phyloP scores from a whole-genome alignment of 2,888 invertebrate species.

The Sialis lutaria region DNA sequence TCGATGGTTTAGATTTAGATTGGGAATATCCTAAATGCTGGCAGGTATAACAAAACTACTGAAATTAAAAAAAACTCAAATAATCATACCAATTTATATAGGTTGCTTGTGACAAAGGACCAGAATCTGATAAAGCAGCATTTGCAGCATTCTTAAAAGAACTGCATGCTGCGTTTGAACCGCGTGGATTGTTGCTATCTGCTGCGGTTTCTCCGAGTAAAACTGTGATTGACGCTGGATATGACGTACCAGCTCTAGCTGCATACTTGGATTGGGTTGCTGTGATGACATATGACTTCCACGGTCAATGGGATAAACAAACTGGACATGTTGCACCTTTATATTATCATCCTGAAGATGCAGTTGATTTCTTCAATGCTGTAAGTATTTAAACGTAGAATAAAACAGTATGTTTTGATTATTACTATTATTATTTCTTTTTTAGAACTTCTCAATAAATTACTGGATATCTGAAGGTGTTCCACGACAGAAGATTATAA shows the following conservation, averaged over 20 bases:
- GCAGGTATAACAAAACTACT: slow-evolving; percentile 35
- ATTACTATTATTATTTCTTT: slow-evolving; percentile 6
- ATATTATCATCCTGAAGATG: slow-evolving; percentile 67
- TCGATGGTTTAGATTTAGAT: slow-evolving; percentile 88
- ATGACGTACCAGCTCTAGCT: slow-evolving; percentile 61
- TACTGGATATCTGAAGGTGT: slow-evolving; percentile 82
- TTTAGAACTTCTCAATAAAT: slow-evolving; percentile 67
- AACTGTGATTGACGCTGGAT: slow-evolving; percentile 70
- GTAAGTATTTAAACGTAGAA: no score
- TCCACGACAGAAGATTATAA: slow-evolving; percentile 60
- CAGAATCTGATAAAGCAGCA: slow-evolving; percentile 63
- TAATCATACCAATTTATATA: slow-evolving; percentile 19
- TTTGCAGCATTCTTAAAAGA: slow-evolving; percentile 61
- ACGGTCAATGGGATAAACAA: slow-evolving; percentile 83
- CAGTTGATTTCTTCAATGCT: slow-evolving; percentile 65
- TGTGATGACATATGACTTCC: slow-evolving; percentile 85
- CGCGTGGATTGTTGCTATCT: slow-evolving; percentile 52
- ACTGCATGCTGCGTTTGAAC: slow-evolving; percentile 45
- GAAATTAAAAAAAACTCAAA: neutral
- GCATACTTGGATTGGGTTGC: slow-evolving; percentile 75
- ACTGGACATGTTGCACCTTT: slow-evolving; percentile 82
- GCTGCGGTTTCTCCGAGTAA: slow-evolving; percentile 80
- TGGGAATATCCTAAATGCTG: slow-evolving; percentile 90
- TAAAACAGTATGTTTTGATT: no score
- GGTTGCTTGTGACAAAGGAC: slow-evolving; percentile 74